Conservation (phyloP, 2,888 invertebrate genomes). For the Aphidius colemani region DNA sequence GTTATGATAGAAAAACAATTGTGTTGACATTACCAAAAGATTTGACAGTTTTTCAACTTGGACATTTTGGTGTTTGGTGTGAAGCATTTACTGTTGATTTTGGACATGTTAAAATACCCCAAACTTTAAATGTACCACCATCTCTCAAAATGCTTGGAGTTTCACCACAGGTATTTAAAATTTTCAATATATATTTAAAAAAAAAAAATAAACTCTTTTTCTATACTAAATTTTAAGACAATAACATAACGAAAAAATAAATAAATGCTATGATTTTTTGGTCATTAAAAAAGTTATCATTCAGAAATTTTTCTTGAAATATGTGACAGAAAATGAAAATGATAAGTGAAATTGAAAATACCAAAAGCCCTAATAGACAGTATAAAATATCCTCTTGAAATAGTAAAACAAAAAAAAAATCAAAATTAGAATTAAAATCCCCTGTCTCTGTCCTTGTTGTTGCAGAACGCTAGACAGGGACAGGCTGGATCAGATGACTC, state of each 20-base stretch:
- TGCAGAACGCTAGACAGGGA: constrained; percentile 59
- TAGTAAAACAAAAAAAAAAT: not conserved
- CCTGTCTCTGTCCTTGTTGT: constrained; percentile 57
- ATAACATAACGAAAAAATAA: too few relatives aligned
- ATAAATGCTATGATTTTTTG: too few relatives aligned
- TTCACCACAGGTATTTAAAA: constrained; percentile 80
- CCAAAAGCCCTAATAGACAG: not conserved
- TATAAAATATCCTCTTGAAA: not conserved
- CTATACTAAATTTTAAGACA: too few relatives aligned
- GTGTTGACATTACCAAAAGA: constrained; percentile 88
- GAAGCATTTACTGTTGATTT: constrained; percentile 92
- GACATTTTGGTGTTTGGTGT: constrained; percentile 92
- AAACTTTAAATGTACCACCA: constrained; percentile 81
- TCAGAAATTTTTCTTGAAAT: too few relatives aligned
- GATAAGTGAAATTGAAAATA: too few relatives aligned
- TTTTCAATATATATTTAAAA: not conserved
- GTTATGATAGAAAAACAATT: constrained; percentile 85
- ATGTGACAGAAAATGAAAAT: too few relatives aligned
- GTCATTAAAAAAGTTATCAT: too few relatives aligned
- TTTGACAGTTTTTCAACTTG: constrained; percentile 88
- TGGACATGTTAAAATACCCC: constrained; percentile 81
- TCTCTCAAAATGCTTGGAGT: constrained; percentile 92
- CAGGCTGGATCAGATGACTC: constrained; percentile 37
- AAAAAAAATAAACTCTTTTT: too few relatives aligned
- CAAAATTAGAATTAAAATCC: constrained; percentile 19